A percentile compares a stretch with the other conserved stretches of the same genome.
phyloP scores from a whole-genome alignment of 2,888 invertebrate genomes.

The Drosophila nr. medialis region DNA sequence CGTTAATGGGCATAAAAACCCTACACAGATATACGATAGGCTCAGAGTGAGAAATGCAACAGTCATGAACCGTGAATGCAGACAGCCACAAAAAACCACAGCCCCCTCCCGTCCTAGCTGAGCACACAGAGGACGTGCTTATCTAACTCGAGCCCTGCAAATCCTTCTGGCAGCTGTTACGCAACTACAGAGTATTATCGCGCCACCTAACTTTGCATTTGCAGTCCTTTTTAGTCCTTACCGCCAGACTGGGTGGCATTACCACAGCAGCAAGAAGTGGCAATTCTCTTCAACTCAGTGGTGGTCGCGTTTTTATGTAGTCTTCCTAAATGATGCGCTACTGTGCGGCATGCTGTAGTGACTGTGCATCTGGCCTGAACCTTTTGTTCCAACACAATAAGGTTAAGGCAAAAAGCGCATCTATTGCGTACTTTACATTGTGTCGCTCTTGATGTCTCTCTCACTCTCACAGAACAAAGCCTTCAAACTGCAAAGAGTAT shows the following conservation, averaged over 20 bases:
- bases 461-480: neutral
- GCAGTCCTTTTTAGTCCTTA: conserved; percentile 62
- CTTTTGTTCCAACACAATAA: conserved; percentile 50
- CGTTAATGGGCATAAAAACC: conserved; percentile 70
- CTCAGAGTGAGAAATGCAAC: conserved; percentile 66
- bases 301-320: conserved; percentile 39
- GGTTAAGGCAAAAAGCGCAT: conserved; percentile 17
- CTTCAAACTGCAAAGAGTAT: neutral
- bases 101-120: neutral
- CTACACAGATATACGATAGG: conserved; percentile 45
- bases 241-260: conserved; percentile 27
- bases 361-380: conserved; percentile 19
- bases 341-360: conserved; percentile 20
- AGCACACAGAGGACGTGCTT: conserved; percentile 6
- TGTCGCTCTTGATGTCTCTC: conserved; percentile 25
- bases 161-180: conserved; percentile 60
- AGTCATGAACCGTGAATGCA: conserved; percentile 59
- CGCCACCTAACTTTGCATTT: conserved; percentile 68
- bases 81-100: conserved; percentile 60
- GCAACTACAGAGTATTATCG: conserved; percentile 63
- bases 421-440: conserved; percentile 14
- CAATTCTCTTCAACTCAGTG: conserved; percentile 62
- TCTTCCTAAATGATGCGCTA: conserved; percentile 41
- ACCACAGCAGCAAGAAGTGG: conserved; percentile 55
- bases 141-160: conserved; percentile 19